Conservation (phyloP, 2,113 vertebrate species). For the Sturnus vulgaris region DNA sequence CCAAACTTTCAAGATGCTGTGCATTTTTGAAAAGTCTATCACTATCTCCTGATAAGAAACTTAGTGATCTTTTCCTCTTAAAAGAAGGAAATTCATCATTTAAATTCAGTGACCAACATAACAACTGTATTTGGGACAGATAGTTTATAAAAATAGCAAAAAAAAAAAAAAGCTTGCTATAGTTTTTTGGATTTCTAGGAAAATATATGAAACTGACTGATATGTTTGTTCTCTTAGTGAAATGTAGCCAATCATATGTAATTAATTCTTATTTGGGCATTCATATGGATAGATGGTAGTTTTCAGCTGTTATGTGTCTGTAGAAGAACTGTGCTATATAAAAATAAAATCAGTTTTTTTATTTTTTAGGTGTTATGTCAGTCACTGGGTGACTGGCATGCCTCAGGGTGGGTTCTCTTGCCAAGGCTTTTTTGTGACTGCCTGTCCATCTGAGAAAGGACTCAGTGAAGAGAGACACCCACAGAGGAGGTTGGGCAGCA, state of each 20-base stretch:
- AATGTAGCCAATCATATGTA: background rate
- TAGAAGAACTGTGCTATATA: background rate
- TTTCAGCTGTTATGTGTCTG: background rate
- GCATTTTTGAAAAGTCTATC: conserved; percentile 70
- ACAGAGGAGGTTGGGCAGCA: background rate
- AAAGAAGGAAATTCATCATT: conserved; percentile 46
- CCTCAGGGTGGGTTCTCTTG: background rate
- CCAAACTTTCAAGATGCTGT: conserved; percentile 69
- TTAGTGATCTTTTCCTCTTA: conserved; percentile 36
- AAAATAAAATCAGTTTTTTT: background rate
- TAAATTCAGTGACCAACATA: conserved; percentile 25
- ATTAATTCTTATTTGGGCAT: background rate
- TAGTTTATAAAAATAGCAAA: conserved; percentile 28
- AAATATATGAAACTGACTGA: background rate
- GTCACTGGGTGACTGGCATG: background rate
- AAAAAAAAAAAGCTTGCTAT: background rate
- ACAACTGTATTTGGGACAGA: background rate
- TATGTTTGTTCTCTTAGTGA: background rate
- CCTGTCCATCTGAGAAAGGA: background rate
- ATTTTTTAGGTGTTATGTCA: background rate
- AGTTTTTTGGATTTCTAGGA: conserved; percentile 4
- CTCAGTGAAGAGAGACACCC: background rate
- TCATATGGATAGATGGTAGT: background rate
- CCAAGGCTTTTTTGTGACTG: background rate
- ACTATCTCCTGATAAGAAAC: conserved; percentile 55